phyloP scores from a whole-genome alignment of 2,797 vertebrate species.

The Phataginus tricuspis region DNA sequence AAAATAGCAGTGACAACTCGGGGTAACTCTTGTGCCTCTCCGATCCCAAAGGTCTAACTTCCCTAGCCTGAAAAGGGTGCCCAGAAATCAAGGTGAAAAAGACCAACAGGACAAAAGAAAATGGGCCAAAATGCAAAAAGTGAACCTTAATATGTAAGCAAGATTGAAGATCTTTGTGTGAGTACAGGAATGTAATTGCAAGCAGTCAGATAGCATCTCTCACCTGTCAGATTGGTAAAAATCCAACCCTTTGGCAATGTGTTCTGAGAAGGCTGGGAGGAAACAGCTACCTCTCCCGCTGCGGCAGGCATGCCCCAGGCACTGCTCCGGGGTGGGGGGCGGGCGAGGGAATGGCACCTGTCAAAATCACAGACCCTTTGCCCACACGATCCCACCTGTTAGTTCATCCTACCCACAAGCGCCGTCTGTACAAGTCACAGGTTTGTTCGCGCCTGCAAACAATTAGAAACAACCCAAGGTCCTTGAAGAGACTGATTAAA shows the following conservation, averaged over 20 bases:
- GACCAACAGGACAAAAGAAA: background rate
- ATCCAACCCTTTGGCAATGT: background rate
- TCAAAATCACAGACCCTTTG: background rate
- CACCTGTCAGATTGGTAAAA: background rate
- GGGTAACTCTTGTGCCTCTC: background rate
- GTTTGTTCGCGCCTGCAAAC: background rate
- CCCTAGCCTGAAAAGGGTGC: background rate
- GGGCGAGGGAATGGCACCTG: background rate
- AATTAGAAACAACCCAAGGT: background rate
- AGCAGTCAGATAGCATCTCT: background rate
- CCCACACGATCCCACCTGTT: fast-evolving
- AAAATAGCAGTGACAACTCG: background rate
- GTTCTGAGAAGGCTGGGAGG: background rate
- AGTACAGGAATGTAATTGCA: background rate
- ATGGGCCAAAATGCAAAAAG: background rate
- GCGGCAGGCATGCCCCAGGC: fast-evolving
- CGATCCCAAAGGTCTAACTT: background rate
- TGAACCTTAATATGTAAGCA: background rate
- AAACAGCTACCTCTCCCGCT: fast-evolving
- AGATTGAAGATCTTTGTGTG: background rate
- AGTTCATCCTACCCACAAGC: background rate
- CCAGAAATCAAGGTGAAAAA: background rate
- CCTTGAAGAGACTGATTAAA: background rate
- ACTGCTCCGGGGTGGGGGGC: fast-evolving
- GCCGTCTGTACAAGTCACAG: background rate